Evolutionary conservation across 2,797 vertebrate genomes (phyloP).

Genomic region (Sebastes steindachneri): DNA sequence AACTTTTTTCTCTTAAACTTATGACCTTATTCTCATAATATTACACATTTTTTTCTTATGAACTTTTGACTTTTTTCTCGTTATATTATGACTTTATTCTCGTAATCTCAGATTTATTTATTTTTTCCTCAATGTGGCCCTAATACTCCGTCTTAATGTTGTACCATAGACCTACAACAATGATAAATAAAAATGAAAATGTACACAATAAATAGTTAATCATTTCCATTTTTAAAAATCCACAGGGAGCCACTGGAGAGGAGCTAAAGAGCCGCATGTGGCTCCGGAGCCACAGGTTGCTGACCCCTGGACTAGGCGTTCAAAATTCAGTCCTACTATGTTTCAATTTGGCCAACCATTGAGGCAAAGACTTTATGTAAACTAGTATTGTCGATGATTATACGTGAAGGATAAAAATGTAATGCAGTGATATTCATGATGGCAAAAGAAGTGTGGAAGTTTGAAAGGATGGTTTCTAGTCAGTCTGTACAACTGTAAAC

Average conservation of each 20-base stretch:
- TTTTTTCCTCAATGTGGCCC: no score
- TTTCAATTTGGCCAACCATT: neutral
- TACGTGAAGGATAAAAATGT: neutral
- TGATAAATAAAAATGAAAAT: no score
- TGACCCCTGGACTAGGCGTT: neutral
- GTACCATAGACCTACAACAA: no score
- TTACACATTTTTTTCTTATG: accelerated
- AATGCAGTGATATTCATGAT: neutral
- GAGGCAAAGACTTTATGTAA: neutral
- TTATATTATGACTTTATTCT: no score
- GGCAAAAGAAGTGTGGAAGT: neutral
- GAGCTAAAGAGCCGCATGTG: accelerated
- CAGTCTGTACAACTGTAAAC: neutral
- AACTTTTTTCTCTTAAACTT: no score
- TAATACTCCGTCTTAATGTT: accelerated
- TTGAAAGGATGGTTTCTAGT: neutral
- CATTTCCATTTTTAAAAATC: no score
- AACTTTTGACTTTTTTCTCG: no score
- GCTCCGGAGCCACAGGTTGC: accelerated
- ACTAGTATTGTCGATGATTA: neutral
- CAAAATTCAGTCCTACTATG: neutral
- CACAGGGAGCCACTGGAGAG: no score
- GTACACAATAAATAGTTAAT: no score
- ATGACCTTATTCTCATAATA: no score
- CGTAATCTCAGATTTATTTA: no score